Conservation (phyloP, 2,888 invertebrate species). For the Drosophila picticornis region DNA sequence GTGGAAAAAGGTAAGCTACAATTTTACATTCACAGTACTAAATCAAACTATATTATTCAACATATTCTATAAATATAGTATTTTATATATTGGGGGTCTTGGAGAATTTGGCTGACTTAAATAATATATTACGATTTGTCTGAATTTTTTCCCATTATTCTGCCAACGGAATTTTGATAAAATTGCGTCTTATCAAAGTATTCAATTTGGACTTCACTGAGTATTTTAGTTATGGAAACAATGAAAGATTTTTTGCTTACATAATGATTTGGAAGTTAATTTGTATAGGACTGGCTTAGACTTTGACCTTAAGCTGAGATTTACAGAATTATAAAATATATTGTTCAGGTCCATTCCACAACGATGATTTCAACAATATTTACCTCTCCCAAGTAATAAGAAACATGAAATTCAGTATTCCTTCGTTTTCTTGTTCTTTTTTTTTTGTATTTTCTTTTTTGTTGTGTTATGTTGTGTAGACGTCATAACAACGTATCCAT, state of each 20-base stretch:
- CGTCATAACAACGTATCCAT: conserved; percentile 74
- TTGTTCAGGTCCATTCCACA: conserved; percentile 27
- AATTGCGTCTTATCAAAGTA: not conserved
- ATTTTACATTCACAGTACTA: not conserved
- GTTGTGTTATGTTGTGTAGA: conserved; percentile 27
- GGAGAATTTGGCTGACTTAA: not conserved
- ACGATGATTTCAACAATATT: conserved; percentile 42
- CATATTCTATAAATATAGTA: no score
- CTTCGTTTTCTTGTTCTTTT: conserved; percentile 14
- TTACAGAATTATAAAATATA: conserved; percentile 20
- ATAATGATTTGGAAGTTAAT: conserved; percentile 21
- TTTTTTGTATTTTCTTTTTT: conserved; percentile 20
- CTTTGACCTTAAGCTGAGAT: conserved; percentile 7
- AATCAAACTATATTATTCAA: not conserved
- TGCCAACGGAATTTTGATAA: not conserved
- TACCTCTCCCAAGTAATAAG: conserved; percentile 28
- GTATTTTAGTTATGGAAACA: conserved; percentile 37
- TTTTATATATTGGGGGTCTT: not conserved
- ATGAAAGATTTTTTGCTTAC: conserved; percentile 14
- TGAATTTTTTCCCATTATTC: not conserved
- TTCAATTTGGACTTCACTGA: not conserved
- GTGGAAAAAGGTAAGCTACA: conserved; percentile 34
- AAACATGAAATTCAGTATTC: conserved; percentile 33
- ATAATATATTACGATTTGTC: not conserved
- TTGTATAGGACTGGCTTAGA: conserved; percentile 28